Evolutionary conservation across 2,113 vertebrate genomes (phyloP), one percentile per base, ranked within the genome.

Genomic region (Uria aalge): DNA sequence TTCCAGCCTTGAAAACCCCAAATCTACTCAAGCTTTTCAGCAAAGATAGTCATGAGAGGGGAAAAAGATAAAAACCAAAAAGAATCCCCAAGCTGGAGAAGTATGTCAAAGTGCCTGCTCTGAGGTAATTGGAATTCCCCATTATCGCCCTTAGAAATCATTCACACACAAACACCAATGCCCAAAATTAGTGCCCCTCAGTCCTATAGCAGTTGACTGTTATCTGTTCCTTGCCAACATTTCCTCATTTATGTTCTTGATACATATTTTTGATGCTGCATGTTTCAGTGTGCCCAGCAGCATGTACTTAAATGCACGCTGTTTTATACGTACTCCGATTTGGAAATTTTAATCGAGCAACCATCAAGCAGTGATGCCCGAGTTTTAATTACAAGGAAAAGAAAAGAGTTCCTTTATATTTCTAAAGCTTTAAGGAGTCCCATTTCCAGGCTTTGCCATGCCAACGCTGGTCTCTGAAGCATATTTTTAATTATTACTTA

Each of bases 271-370:
- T 41, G 34, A 36, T 66, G 13, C 9, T 6, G 16, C 6, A 7
- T 7, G 1, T 43, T 85, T 41, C 6, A 3, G 11, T 0, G 14
- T 21, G 5, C 26, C 14, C 40, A 55, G 22, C 59, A 52, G 8
- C 40, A 18, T 0, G 0, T n/a, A 32, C 13, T 36, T 23, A 36
- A 59, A 43, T 0, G 4, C 3, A 10, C 6, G 2, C 12, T 15
- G 4, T 3, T 84, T 40, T 48, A 48, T 23, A 29, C 4, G 11
- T 15, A 6, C 6, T 38, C 1, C 1, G 0, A 1, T 55, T 23
- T 52, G 9, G 18, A n/a, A 82, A 85, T 12, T 43, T 68, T 60
- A 43, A 43, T 68, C 38, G 68, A 56, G 60, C 45, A 67, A 45
- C 8, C 41, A 71, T 55, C 12, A 73, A 50, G 26, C 3, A 21